Evolutionary conservation across 2,113 vertebrate species (phyloP).

Genomic region (Notechis scutatus): DNA sequence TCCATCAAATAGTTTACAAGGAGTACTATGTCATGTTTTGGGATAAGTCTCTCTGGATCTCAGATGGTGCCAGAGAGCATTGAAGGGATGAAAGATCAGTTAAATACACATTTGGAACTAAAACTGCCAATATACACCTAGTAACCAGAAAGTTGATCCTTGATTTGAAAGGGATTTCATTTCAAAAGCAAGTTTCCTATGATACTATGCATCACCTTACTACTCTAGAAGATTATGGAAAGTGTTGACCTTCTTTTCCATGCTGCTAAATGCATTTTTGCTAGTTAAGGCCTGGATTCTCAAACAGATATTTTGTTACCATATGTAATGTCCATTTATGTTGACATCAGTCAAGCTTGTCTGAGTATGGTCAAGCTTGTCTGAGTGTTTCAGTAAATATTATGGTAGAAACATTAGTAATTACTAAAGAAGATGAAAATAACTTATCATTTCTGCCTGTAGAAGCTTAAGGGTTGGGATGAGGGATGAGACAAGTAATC

Average conservation of each 20-base stretch:
- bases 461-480: not conserved
- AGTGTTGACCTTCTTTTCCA: not conserved
- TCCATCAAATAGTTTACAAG: conserved; percentile 15
- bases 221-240: conserved; percentile 1
- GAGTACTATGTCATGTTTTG: conserved; percentile 18
- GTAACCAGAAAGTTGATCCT: conserved; percentile 5
- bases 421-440: too few relatives aligned
- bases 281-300: not conserved
- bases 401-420: not conserved
- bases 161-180: conserved; percentile 18
- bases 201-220: not conserved
- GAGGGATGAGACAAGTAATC: not conserved
- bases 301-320: not conserved
- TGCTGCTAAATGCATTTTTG: not conserved
- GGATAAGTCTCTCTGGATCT: conserved; percentile 12
- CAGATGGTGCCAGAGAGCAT: conserved; percentile 7
- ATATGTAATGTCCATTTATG: not conserved
- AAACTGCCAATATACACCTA: conserved; percentile 7
- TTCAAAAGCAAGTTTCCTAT: not conserved
- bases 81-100: conserved; percentile 1
- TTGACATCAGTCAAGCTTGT: not conserved
- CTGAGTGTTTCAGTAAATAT: not conserved
- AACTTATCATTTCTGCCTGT: not conserved
- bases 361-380: not conserved
- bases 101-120: conserved; percentile 13